Base-by-base conservation (phyloP, 1,140 invertebrate species). In the Phocides pigmalion region DNA sequence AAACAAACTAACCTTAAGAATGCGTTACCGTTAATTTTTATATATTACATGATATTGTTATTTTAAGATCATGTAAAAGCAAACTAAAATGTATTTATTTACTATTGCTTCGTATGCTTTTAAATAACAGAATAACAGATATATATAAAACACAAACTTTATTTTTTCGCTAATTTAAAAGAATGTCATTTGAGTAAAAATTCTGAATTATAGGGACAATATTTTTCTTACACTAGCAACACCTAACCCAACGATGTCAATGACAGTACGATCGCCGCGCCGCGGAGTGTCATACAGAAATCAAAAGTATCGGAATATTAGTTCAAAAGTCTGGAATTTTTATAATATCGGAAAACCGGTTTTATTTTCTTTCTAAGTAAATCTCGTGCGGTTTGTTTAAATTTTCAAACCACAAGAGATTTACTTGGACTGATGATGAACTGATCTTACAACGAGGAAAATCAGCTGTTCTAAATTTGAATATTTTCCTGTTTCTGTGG, bases 351-450 rank as follows among this genome's bases (percentile, higher is more conserved):
- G 32, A 35, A 22, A 6, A 35, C 9, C 11, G n/a, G 32, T 35
- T 35, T 64, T 41, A 64, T 63, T 67, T 70, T 77, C 74, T 65
- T 51, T 70, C 37, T 56, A 84, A 82, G 81, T 82, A 81, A 84
- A 82, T 83, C 81, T 83, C 81, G 81, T 83, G 81, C 81, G 81
- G 81, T 79, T 75, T 76, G 66, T 79, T 8, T 25, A 15, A 35
- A n/a, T 1, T 35, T 35, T 53, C 64, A 75, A 72, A 76, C 71
- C 70, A 68, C 69, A 70, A 67, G 70, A 81, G 74, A 83, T 83
- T 79, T 70, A 74, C 62, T 83, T 83, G 35, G 62, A 70, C 37
- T 51, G 70, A 78, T 76, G 17, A 59, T 72, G 62, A 70, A 67
- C 17, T 2, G 25, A 8, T 28, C 25, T n/a, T n/a, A n/a, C n/a